Conservation (phyloP, 2,113 vertebrate species). For the Gnathonemus echidnorhynchus region DNA sequence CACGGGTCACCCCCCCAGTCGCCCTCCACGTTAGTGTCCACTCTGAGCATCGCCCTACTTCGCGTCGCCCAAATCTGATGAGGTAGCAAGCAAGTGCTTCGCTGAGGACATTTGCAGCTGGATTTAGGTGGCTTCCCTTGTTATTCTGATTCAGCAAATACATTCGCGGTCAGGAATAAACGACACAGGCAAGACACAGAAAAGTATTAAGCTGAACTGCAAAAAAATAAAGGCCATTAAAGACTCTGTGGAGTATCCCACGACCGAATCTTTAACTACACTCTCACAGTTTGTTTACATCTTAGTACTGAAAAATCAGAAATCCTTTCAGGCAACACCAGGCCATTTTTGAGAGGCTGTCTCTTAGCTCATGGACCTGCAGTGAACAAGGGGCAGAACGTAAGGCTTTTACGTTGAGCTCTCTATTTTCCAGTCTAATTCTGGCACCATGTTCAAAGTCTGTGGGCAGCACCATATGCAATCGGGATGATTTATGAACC, state of each 20-base stretch:
- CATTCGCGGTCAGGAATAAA: neutral
- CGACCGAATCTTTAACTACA: neutral
- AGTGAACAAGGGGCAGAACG: neutral
- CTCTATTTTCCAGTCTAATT: neutral
- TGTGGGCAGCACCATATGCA: neutral
- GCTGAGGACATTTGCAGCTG: neutral
- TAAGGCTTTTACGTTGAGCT: neutral
- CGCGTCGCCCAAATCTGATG: neutral
- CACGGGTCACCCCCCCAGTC: neutral
- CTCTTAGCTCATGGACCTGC: neutral
- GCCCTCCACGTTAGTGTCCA: neutral
- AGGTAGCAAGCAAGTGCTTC: slow-evolving; percentile 13
- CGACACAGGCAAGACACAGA: neutral
- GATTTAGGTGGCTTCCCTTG: neutral
- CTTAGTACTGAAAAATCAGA: neutral
- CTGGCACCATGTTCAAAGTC: neutral
- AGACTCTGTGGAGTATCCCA: neutral
- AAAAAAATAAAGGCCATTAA: neutral
- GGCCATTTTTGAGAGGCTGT: neutral
- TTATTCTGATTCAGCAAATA: neutral
- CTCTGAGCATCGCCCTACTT: neutral
- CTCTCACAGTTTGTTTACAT: neutral
- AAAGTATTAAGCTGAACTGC: neutral
- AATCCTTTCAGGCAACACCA: neutral
- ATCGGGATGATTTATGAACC: neutral